Conservation (phyloP, 1,140 invertebrate genomes). For the Zaprionus vittiger region DNA sequence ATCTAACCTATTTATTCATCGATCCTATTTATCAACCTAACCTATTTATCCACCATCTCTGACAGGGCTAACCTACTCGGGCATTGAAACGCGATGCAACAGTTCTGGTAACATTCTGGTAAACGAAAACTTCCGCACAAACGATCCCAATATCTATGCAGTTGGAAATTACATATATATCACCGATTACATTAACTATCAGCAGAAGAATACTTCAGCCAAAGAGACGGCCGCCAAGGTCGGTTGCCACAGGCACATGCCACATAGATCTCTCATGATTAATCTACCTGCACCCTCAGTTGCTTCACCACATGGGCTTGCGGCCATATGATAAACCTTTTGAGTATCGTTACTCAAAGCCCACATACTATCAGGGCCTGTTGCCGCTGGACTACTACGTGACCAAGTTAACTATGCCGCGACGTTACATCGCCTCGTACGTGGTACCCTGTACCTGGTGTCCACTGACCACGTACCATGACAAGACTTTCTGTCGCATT, state of each 20-base stretch:
- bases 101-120: conserved; percentile 34
- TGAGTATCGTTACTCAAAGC: conserved; percentile 53
- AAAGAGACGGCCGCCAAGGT: conserved; percentile 63
- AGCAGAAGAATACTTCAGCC: conserved; percentile 48
- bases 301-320: conserved; percentile 51
- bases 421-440: conserved; percentile 52
- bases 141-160: conserved; percentile 68
- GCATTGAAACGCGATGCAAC: conserved; percentile 10
- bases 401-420: conserved; percentile 64
- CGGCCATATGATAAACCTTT: not conserved
- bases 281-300: conserved; percentile 16
- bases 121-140: conserved; percentile 56
- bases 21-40: too few species aligned
- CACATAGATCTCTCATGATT: not conserved
- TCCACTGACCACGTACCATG: conserved; percentile 49
- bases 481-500: conserved; percentile 66
- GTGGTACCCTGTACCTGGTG: conserved; percentile 5
- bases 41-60: not conserved
- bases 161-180: conserved; percentile 52
- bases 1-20: too few species aligned
- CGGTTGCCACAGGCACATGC: not conserved
- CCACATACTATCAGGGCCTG: conserved; percentile 50
- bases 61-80: conserved; percentile 22
- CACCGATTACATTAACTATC: conserved; percentile 35
- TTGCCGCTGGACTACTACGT: conserved; percentile 59